Percentiles rank a stretch among this genome's conserved stretches.
Evolutionary conservation across 2,797 vertebrate genomes (phyloP).

Genomic region (Paedocypris micromegethes): DNA sequence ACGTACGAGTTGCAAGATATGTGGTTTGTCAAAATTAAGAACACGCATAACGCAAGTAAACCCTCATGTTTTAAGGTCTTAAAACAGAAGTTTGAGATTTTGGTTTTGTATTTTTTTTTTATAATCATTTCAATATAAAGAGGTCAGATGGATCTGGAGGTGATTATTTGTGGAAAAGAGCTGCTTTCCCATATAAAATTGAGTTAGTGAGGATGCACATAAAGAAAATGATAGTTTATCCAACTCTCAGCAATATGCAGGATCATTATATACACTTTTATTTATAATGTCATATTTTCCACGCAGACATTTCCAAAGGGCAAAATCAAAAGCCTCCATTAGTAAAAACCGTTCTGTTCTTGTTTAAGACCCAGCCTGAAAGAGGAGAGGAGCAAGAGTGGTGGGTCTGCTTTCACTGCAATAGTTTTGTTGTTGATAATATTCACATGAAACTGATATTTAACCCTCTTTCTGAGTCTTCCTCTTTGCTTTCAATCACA

Average conservation of each 20-base stretch:
- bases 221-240: not conserved
- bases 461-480: slow-evolving; percentile 22
- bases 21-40: too few species aligned
- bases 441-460: slow-evolving; percentile 25
- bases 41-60: too few species aligned
- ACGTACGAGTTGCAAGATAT: too few species aligned
- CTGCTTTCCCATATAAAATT: too few species aligned
- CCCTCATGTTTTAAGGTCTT: too few species aligned
- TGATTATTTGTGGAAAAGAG: too few species aligned
- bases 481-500: slow-evolving; percentile 23
- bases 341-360: slow-evolving; percentile 23
- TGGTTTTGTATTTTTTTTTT: too few species aligned
- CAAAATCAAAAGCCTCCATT: slow-evolving; percentile 33
- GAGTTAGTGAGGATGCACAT: too few species aligned
- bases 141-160: too few species aligned
- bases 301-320: slow-evolving; percentile 22
- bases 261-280: slow-evolving; percentile 7
- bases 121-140: too few species aligned
- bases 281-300: slow-evolving; percentile 17
- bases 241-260: slow-evolving; percentile 2
- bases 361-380: slow-evolving; percentile 27
- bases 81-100: too few species aligned
- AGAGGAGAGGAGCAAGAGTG: slow-evolving; percentile 1
- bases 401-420: too few species aligned
- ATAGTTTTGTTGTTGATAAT: not conserved